Percentiles rank a stretch among this genome's conserved stretches.
phyloP scores from a whole-genome alignment of 2,888 invertebrate species.

The Heliconius sara region DNA sequence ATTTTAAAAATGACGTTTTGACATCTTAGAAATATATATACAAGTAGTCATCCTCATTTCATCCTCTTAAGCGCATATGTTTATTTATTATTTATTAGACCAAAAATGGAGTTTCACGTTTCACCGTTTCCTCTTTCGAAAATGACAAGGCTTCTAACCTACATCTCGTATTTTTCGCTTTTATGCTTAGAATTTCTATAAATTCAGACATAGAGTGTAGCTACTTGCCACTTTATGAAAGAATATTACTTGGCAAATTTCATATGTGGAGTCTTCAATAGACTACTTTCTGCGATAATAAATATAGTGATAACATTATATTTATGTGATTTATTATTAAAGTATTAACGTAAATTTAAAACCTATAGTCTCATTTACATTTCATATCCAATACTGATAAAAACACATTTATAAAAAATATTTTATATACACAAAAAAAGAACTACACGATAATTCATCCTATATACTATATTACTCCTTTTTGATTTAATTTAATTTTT shows the following conservation, averaged over 20 bases:
- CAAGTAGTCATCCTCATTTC: neutral
- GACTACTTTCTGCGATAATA: neutral
- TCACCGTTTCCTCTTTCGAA: neutral
- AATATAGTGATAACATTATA: neutral
- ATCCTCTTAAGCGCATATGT: neutral
- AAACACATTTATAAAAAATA: neutral
- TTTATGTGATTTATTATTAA: neutral
- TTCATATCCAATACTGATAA: neutral
- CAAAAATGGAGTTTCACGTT: neutral
- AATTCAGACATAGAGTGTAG: neutral
- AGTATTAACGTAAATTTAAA: neutral
- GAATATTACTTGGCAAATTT: neutral
- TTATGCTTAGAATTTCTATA: neutral
- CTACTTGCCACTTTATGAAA: neutral
- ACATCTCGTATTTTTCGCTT: neutral
- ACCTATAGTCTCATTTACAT: neutral
- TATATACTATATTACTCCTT: too few species aligned
- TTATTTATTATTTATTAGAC: neutral
- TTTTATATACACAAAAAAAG: too few species aligned
- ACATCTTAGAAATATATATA: neutral
- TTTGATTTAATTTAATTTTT: too few species aligned
- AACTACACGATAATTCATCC: too few species aligned
- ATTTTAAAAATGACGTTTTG: neutral
- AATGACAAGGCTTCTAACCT: neutral
- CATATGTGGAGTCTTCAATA: neutral